Evolutionary conservation across 2,797 vertebrate species (phyloP), one percentile per base, ranked within the genome.

Genomic region (Microchirus variegatus): DNA sequence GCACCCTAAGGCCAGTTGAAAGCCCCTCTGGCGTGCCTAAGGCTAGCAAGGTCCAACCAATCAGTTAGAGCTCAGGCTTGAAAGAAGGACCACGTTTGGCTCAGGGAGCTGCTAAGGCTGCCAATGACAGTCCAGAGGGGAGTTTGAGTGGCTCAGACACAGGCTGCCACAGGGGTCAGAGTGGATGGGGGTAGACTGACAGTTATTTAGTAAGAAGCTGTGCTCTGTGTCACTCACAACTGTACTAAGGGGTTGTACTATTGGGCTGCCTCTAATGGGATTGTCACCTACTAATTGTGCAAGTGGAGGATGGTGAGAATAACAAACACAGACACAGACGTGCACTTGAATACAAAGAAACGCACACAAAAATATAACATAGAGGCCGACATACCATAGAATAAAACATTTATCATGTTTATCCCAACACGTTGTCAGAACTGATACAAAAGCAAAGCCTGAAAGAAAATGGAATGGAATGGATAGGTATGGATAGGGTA

Each of bases 261-360:
- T 59, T n/a, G 42, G 78, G 67, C 58, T n/a, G 49, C 31, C 64
- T 79, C 78, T 85, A 90, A 90, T 86, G 83, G 88, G 80, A 87
- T 84, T 86, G 87, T 88, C 89, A 90, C 87, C 78, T 80, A 80
- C 84, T 88, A 90, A 90, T 89, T 89, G 83, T 87, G 61, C 41
- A 19, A 78, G 73, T 38, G 87, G 79, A n/a, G 80, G 74, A 84
- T 55, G 64, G 64, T 42, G 70, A 59, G 77, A 83, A 63, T 70
- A 59, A 83, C 77, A 77, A 62, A 77, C 48, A 60, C 16, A 43
- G n/a, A n/a, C n/a, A n/a, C n/a, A n/a, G n/a, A n/a, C n/a, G n/a
- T n/a, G 49, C 56, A 31, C 35, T 11, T 36, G 15, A 62, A 12
- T 9, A 22, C 22, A 22, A 22, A 3, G 22, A 22, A 22, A 48